Evolutionary conservation across 2,888 invertebrate species (phyloP).

Genomic region (Mythimna albipuncta): DNA sequence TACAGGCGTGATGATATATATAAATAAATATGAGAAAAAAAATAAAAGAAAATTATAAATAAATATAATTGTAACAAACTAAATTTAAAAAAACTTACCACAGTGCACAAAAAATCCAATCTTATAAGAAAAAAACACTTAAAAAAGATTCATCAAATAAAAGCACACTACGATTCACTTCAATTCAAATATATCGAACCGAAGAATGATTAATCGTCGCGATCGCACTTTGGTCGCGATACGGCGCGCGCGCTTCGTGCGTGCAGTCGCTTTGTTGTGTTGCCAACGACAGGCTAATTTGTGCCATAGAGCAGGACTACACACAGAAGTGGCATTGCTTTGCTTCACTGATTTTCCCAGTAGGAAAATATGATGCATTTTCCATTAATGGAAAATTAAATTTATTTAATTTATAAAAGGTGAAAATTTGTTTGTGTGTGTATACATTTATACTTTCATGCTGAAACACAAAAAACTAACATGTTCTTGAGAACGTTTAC

Average conservation of each 20-base stretch:
- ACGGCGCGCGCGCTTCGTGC: slow-evolving; percentile 51
- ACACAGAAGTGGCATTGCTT: slow-evolving; percentile 42
- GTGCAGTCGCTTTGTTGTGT: slow-evolving; percentile 43
- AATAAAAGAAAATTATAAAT: background rate
- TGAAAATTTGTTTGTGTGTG: too few species aligned
- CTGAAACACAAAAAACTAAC: too few species aligned
- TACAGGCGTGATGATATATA: background rate
- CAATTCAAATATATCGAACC: slow-evolving; percentile 37
- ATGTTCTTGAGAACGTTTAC: too few species aligned
- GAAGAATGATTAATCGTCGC: slow-evolving; percentile 23
- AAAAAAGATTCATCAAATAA: background rate
- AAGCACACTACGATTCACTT: slow-evolving; percentile 33
- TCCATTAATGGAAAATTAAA: background rate
- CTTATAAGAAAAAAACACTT: slow-evolving; percentile 5
- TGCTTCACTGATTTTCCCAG: background rate
- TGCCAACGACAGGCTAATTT: slow-evolving; percentile 43
- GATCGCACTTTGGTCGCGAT: slow-evolving; percentile 42
- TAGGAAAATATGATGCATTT: background rate
- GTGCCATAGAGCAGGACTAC: slow-evolving; percentile 4
- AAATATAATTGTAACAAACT: background rate
- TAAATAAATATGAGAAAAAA: background rate
- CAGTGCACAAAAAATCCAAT: slow-evolving; percentile 14
- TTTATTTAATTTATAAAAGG: background rate
- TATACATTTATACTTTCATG: too few species aligned
- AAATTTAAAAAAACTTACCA: slow-evolving; percentile 34